Evolutionary conservation across 2,113 vertebrate species (phyloP).

Genomic region (Otocyon megalotis): DNA sequence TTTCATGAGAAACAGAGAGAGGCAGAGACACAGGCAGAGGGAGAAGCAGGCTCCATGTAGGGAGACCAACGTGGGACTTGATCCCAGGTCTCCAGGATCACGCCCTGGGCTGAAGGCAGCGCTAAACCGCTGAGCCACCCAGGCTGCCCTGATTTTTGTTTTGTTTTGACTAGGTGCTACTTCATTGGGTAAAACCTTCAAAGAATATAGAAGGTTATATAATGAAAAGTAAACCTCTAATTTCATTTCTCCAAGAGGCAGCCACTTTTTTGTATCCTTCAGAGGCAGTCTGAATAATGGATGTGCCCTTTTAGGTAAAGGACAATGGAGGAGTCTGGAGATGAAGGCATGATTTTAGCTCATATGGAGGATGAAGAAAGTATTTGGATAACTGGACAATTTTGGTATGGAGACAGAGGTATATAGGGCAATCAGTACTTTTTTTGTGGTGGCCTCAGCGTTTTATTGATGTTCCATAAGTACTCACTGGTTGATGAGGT

Average conservation of each 20-base stretch:
- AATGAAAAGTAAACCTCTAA: slow-evolving; percentile 1
- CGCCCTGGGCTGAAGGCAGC: too few relatives aligned
- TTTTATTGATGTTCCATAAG: neutral
- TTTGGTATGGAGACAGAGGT: neutral
- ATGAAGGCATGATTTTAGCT: neutral
- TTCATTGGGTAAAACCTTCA: neutral
- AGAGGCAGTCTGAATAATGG: neutral
- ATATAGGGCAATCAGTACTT: neutral
- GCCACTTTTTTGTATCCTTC: neutral
- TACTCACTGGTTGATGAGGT: neutral
- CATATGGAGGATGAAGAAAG: neutral
- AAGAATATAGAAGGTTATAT: neutral
- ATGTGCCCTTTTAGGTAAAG: neutral
- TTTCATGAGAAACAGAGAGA: too few relatives aligned
- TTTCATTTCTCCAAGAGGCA: neutral
- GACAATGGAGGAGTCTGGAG: neutral
- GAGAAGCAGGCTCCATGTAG: too few relatives aligned
- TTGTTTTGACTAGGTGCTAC: neutral
- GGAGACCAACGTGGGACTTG: too few relatives aligned
- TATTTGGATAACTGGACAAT: neutral
- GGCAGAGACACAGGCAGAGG: too few relatives aligned
- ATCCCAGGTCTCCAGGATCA: too few relatives aligned
- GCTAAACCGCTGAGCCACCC: too few relatives aligned
- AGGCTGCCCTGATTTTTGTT: neutral
- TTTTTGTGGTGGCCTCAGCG: neutral